Evolutionary conservation across 2,113 vertebrate genomes (phyloP), one percentile per base, ranked within the genome.

Genomic region (Brachypteracias leptosomus): DNA sequence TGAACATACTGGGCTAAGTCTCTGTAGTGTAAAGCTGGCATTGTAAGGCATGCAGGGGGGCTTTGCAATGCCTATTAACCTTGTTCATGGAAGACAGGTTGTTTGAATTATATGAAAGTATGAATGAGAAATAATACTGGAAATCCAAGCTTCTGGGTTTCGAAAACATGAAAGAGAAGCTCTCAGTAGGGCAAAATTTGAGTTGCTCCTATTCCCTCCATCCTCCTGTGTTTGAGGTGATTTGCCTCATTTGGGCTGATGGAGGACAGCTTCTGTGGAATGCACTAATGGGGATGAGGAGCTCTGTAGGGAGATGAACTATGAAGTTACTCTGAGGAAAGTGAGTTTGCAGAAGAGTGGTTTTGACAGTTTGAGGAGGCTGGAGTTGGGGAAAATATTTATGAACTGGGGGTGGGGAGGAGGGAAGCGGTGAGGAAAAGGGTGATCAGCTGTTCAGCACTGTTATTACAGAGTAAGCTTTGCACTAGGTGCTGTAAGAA

Each of bases 121-220:
- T 33, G 38, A 78, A 63, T 20, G 6, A 54, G 26, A 73, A 55
- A 36, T n/a, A 81, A 58, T 47, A 40, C 9, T 67, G 33, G 38
- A 28, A 87, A 46, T 6, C 2, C 26, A 72, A 52, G 38, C 4
- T 55, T 5, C 10, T 75, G 38, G 28, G 22, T 62, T 92, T 75
- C 29, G 61, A 51, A 63, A 85, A 61, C 2, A 29, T 3, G 19
- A 28, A 57, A 80, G 68, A 71, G 10, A 4, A 58, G 11, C 2
- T 78, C 77, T 78, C 57, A 63, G 10, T 9, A 26, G 26, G 35
- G 49, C 3, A 42, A 67, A 67, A 28, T 47, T 14, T n/a, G 22
- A 38, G 22, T 42, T 59, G 9, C 21, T 81, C 9, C 20, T 1
- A 3, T n/a, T 68, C 4, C 7, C 3, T 22, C 5, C 3, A 3